Conservation (phyloP, 1,140 invertebrate genomes). For the Globodera rostochiensis region DNA sequence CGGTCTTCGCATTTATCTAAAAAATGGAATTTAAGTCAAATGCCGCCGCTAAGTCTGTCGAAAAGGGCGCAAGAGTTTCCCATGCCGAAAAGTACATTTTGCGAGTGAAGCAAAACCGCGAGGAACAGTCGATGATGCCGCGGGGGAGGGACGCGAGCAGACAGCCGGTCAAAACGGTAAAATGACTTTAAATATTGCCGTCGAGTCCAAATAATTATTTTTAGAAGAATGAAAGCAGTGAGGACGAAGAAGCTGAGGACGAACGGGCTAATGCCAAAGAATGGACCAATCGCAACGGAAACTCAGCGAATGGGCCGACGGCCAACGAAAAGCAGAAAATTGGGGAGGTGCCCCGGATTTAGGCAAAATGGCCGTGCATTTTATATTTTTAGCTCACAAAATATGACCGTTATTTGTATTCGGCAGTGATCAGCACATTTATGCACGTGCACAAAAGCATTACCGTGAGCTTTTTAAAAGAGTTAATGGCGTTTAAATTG, state of each 20-base stretch:
- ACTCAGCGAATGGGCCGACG: neutral
- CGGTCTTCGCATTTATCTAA: no score
- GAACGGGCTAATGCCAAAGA: neutral
- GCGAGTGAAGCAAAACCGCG: neutral
- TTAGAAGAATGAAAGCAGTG: neutral
- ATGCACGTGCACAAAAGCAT: neutral
- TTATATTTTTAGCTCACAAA: neutral
- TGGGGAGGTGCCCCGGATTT: neutral
- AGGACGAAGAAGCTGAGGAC: neutral
- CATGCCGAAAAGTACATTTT: neutral
- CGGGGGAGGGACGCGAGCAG: neutral
- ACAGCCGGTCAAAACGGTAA: neutral
- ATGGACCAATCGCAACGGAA: neutral
- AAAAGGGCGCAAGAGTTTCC: neutral
- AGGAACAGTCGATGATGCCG: neutral
- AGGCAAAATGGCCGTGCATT: no score
- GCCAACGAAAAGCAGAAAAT: neutral
- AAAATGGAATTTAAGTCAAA: no score
- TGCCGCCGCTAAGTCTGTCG: neutral
- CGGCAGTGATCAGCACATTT: neutral
- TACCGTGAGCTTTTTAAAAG: neutral
- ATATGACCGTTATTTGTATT: neutral
- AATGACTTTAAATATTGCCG: neutral
- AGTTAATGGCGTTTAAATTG: neutral
- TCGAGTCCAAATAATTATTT: no score